phyloP scores from a whole-genome alignment of 2,888 invertebrate genomes.

The Meteorus colon region DNA sequence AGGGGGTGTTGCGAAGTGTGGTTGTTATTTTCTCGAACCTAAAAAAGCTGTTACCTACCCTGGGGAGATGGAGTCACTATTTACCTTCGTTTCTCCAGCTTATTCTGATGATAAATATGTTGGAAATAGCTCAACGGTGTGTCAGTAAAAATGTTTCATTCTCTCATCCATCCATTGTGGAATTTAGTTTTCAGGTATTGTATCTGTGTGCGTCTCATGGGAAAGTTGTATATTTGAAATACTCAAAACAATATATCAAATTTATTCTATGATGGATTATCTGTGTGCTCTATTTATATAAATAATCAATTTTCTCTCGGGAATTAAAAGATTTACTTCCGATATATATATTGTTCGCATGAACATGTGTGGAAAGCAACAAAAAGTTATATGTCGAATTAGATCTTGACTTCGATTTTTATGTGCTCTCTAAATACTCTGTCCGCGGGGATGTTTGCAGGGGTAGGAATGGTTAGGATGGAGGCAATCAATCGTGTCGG shows the following conservation, averaged over 20 bases:
- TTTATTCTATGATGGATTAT: too few relatives aligned
- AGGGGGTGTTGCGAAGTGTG: conserved; percentile 9
- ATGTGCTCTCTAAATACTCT: too few relatives aligned
- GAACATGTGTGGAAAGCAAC: too few relatives aligned
- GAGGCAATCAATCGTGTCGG: conserved; percentile 36
- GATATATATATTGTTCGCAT: too few relatives aligned
- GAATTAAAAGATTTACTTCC: too few relatives aligned
- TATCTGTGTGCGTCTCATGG: background rate
- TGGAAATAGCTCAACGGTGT: conserved; percentile 11
- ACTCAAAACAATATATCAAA: too few relatives aligned
- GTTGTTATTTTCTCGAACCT: conserved; percentile 11
- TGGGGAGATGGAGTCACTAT: background rate
- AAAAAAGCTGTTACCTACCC: conserved; percentile 15
- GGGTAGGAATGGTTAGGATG: conserved; percentile 1
- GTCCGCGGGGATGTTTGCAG: background rate
- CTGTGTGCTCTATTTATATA: too few relatives aligned
- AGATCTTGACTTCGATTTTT: too few relatives aligned
- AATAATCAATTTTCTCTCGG: too few relatives aligned
- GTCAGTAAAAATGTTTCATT: conserved; percentile 21
- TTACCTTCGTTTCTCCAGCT: conserved; percentile 24
- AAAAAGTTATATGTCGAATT: too few relatives aligned
- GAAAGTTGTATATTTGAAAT: background rate
- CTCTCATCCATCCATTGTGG: background rate
- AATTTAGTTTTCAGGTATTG: conserved; percentile 3
- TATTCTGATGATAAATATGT: conserved; percentile 29